Evolutionary conservation across 2,888 invertebrate species (phyloP).

Genomic region (Lamellibrachia satsuma): DNA sequence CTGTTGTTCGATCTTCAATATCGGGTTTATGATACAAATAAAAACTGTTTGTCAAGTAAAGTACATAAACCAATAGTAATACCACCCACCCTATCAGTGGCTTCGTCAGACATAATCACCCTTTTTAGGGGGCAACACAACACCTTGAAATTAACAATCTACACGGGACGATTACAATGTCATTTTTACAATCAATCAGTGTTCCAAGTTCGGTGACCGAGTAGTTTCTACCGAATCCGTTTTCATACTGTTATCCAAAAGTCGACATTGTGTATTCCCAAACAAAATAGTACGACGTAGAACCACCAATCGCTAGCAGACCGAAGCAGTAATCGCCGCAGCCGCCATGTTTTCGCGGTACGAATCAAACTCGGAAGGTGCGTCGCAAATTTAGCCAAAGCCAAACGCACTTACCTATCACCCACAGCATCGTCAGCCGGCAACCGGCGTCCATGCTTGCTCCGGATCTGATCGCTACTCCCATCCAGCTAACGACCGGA

Average conservation of each 20-base stretch:
- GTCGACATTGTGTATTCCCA: not conserved
- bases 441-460: not conserved
- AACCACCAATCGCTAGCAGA: not conserved
- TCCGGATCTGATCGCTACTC: not conserved
- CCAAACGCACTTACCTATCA: not conserved
- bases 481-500: not conserved
- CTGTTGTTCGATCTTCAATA: not conserved
- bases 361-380: not conserved
- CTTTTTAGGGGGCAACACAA: not conserved
- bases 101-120: not conserved
- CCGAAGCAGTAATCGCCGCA: not conserved
- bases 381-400: not conserved
- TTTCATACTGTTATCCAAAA: not conserved
- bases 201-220: not conserved
- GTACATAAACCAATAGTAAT: not conserved
- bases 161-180: not conserved
- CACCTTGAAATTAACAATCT: not conserved
- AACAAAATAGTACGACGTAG: not conserved
- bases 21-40: not conserved
- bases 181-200: not conserved
- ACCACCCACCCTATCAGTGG: not conserved
- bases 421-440: not conserved
- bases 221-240: not conserved
- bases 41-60: not conserved
- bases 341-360: slow-evolving; percentile 10